Evolutionary conservation across 1,140 invertebrate species (phyloP).

Genomic region (Ctenoplectra terminalis): DNA sequence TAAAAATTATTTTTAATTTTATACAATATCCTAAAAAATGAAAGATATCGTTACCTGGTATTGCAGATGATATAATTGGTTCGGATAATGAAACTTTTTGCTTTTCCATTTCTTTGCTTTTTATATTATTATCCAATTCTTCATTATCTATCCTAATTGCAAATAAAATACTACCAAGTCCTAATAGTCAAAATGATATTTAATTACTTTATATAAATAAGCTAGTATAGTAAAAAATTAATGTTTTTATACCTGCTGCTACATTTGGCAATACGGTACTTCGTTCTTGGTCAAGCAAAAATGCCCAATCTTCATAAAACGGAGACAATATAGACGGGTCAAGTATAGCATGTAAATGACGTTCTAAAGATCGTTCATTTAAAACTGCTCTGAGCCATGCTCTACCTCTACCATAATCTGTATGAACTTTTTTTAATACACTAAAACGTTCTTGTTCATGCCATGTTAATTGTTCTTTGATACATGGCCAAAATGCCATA

Average conservation of each 20-base stretch:
- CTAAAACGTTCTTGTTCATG: constrained; percentile 94
- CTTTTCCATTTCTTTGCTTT: constrained; percentile 75
- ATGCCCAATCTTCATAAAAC: constrained; percentile 94
- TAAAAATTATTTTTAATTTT: background rate
- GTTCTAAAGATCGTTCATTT: constrained; percentile 94
- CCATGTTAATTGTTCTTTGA: constrained; percentile 89
- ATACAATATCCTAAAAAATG: background rate
- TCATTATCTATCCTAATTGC: constrained; percentile 94
- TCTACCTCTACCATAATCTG: constrained; percentile 91
- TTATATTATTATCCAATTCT: constrained; percentile 87
- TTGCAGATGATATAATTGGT: constrained; percentile 82
- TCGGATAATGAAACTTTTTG: constrained; percentile 80
- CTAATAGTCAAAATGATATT: constrained; percentile 82
- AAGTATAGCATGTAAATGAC: constrained; percentile 91
- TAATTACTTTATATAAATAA: constrained; percentile 36
- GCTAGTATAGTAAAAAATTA: background rate
- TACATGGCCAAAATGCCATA: constrained; percentile 87
- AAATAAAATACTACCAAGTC: constrained; percentile 93
- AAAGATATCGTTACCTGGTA: constrained; percentile 67
- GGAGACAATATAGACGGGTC: constrained; percentile 86
- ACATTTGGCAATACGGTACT: constrained; percentile 90
- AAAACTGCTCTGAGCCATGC: constrained; percentile 93
- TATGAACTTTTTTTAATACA: constrained; percentile 90
- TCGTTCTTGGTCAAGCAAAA: constrained; percentile 90
- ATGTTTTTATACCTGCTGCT: constrained; percentile 87